Evolutionary conservation across 1,140 invertebrate genomes (phyloP).

Genomic region (Dreissena polymorpha): DNA sequence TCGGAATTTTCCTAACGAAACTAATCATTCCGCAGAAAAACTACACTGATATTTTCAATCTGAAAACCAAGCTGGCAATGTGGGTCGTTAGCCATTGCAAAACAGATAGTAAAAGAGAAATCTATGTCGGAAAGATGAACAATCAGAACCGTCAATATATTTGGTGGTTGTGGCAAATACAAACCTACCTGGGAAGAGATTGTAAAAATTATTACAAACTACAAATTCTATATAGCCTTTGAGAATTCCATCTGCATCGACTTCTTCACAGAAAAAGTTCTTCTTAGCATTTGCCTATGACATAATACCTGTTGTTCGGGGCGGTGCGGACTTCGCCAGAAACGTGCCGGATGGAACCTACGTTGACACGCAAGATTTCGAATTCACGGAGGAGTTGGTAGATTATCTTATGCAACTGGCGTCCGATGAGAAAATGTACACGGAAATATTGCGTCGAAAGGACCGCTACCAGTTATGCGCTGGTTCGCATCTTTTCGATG

Average conservation of each 20-base stretch:
- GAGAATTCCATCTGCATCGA: constrained; percentile 56
- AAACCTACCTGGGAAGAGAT: too few relatives aligned
- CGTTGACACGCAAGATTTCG: constrained; percentile 27
- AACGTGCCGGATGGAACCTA: constrained; percentile 17
- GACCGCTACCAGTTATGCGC: background rate
- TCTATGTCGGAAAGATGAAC: too few relatives aligned
- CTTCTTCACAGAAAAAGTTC: constrained; percentile 61
- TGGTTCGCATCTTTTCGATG: too few relatives aligned
- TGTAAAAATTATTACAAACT: background rate
- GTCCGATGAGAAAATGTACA: background rate
- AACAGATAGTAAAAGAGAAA: too few relatives aligned
- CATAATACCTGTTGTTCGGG: constrained; percentile 27
- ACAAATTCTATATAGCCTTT: constrained; percentile 58
- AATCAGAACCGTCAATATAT: too few relatives aligned
- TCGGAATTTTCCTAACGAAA: too few relatives aligned
- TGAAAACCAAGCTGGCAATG: too few relatives aligned
- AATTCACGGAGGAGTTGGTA: background rate
- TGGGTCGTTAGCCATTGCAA: too few relatives aligned
- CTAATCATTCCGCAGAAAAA: too few relatives aligned
- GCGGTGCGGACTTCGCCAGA: constrained; percentile 24
- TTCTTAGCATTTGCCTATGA: background rate
- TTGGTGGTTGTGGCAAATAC: too few relatives aligned
- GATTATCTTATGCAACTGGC: background rate
- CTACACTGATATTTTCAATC: too few relatives aligned
- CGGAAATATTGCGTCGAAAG: background rate